These are phyloP conservation scores for Hypotaenidia okinawae DNA, from an alignment of 2,797 vertebrate species.

Conservation along the genomic window DNA sequence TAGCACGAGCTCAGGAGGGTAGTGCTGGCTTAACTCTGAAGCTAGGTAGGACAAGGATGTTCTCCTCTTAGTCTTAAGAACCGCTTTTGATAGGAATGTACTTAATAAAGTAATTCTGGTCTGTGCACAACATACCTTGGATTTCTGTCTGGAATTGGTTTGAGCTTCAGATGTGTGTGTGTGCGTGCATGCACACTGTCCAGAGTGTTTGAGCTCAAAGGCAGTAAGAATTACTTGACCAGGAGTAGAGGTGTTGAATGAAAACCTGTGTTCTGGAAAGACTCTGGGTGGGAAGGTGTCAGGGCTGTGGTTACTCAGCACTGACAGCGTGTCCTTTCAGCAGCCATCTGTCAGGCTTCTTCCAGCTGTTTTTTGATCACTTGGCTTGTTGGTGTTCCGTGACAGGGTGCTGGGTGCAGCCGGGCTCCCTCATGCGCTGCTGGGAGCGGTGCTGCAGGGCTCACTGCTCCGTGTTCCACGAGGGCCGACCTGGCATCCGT, in stretches of 20 bases:
- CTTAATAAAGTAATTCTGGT: accelerated
- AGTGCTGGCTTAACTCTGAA: background rate
- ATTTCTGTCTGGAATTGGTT: background rate
- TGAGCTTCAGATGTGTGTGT: background rate
- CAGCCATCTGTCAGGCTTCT: background rate
- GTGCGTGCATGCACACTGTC: background rate
- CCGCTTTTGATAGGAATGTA: background rate
- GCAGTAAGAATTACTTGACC: background rate
- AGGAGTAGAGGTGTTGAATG: background rate
- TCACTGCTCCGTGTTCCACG: background rate
- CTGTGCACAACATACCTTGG: accelerated
- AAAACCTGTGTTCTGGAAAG: accelerated
- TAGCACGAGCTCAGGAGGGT: accelerated
- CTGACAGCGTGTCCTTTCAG: accelerated
- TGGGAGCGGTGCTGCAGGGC: no score
- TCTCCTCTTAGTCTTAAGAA: background rate
- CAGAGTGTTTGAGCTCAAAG: background rate
- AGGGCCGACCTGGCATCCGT: accelerated
- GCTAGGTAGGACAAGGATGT: background rate
- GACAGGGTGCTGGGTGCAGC: accelerated
- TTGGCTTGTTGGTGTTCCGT: accelerated
- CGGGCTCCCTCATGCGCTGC: background rate
- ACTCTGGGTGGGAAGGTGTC: no score
- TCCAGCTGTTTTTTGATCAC: background rate
- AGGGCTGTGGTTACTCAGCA: no score